Base-by-base conservation (phyloP, 2,888 invertebrate species). In the Mylabris sibirica region DNA sequence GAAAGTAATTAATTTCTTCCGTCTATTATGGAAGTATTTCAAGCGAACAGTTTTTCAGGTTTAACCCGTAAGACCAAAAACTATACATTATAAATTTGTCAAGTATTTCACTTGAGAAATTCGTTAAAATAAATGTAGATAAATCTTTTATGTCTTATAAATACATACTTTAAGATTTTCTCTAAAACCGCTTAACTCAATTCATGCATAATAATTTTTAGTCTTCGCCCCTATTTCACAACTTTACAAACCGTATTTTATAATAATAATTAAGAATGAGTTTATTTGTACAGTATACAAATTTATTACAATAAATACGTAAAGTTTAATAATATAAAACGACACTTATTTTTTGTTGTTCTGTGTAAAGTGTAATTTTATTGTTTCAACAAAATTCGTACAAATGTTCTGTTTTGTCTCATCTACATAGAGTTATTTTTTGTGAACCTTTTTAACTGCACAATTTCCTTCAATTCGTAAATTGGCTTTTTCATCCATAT, bases 1-100 rank as follows among this genome's bases (percentile, higher is more conserved):
- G 53, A 64, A 49, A 67, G 60, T 70, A 70, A 70, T 70, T 70
- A 70, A 67, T 70, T 65, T 61, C 65, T 22, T 35, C 67, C 41
- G 67, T 70, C 67, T 62, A 62, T 67, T 67, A 63, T 70, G 65
- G 65, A 57, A 64, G 63, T 67, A 64, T 70, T 65, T 64, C 41
- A 24, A 34, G 65, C 49, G 44, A 38, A 22, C 26, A 38, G 22
- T 64, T 67, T 68, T 68, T 68, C 61, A 44, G 26, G 41, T 62
- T 59, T 57, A 68, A 64, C 68, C 68, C 64, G 59, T 38, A 59
- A 67, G 57, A 61, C 59, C 64, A 63, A 65, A 60, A 65, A 68
- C 60, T 68, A 59, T 53, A 63, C 65, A 63, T 65, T 63, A 63
- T 57, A 65, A 65, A 53, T 59, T 68, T 53, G 62, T 66, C 44